Evolutionary conservation across 2,797 vertebrate genomes (phyloP).

Genomic region (Neosilurus hyrtlii): DNA sequence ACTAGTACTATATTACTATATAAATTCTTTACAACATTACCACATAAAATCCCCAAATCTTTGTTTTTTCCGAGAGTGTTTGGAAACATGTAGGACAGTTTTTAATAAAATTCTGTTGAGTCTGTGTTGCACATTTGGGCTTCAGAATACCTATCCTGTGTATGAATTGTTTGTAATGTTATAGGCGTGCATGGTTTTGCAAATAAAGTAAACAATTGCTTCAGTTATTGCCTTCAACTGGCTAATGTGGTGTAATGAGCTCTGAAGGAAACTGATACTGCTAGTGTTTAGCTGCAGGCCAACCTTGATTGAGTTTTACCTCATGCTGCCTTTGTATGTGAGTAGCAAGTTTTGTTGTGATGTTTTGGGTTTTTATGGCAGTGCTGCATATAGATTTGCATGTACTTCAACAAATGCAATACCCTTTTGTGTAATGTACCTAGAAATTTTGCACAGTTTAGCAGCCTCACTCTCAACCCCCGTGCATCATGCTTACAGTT

Average conservation of each 20-base stretch:
- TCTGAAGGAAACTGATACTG: background rate
- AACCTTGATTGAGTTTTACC: background rate
- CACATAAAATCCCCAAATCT: too few species aligned
- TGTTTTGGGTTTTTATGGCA: background rate
- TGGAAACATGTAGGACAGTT: background rate
- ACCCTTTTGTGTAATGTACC: too few species aligned
- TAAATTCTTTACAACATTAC: too few species aligned
- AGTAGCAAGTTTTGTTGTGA: background rate
- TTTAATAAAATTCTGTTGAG: background rate
- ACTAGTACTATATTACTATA: background rate
- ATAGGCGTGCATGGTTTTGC: background rate
- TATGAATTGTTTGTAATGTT: background rate
- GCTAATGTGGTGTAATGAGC: background rate
- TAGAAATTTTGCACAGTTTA: too few species aligned
- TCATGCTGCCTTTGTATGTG: background rate
- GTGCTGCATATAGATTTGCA: background rate
- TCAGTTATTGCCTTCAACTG: background rate
- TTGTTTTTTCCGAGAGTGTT: background rate
- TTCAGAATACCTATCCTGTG: background rate
- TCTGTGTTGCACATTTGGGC: background rate
- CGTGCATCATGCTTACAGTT: too few species aligned
- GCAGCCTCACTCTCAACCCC: too few species aligned
- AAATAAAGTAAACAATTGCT: background rate
- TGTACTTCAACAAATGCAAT: too few species aligned
- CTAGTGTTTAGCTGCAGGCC: constrained; percentile 1